Conservation (phyloP, 2,113 vertebrate species). For the Ovibos moschatus region DNA sequence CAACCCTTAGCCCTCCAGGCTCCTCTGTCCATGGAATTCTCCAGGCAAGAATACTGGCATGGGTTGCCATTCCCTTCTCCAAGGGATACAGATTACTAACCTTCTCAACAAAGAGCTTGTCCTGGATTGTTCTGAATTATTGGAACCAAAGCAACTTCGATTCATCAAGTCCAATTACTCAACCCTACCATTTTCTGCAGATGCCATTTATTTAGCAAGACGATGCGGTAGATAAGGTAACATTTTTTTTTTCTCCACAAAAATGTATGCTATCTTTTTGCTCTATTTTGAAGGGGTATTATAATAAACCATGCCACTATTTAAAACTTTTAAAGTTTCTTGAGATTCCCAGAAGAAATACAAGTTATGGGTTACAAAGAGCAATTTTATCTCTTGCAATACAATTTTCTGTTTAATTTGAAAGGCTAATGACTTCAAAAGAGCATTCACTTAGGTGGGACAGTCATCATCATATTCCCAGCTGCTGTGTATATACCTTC, state of each 20-base stretch:
- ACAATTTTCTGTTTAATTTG: slow-evolving; percentile 31
- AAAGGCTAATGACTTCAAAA: slow-evolving; percentile 13
- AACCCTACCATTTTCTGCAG: background rate
- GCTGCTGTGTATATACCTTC: background rate
- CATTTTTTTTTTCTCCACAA: slow-evolving; percentile 4
- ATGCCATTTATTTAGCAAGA: background rate
- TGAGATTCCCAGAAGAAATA: slow-evolving; percentile 40
- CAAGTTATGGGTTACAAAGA: background rate
- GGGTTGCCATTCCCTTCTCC: background rate
- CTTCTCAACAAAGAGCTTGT: background rate
- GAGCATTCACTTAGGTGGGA: background rate
- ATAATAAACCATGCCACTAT: background rate
- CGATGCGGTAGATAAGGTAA: background rate
- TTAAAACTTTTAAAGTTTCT: slow-evolving; percentile 28
- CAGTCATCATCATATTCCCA: background rate
- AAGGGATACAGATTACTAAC: background rate
- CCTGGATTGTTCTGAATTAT: background rate
- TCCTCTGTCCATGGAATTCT: background rate
- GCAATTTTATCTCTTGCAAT: slow-evolving; percentile 48
- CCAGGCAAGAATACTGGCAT: background rate
- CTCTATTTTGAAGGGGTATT: background rate
- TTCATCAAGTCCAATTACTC: background rate
- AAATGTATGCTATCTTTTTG: background rate
- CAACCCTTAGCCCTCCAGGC: background rate
- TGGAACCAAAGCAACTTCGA: background rate